A percentile compares a stretch with the other conserved stretches of the same genome.
These are phyloP conservation scores for Phoxinus dragarum DNA, from an alignment of 2,797 vertebrate species.

Conservation along the genomic window DNA sequence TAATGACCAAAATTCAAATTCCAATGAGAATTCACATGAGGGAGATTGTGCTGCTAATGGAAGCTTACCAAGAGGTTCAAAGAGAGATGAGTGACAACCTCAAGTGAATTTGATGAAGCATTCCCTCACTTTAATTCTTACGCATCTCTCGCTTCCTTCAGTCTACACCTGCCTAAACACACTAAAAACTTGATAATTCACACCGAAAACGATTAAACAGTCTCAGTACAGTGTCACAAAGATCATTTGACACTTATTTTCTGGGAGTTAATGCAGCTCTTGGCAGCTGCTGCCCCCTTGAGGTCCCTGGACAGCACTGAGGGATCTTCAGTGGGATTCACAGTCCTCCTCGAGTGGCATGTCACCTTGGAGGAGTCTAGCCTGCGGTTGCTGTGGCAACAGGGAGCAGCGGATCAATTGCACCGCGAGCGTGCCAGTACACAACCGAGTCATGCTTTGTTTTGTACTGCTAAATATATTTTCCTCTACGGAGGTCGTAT, in stretches of 20 bases:
- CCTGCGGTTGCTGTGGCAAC: slow-evolving; percentile 80
- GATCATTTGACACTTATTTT: slow-evolving; percentile 16
- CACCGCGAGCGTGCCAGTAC: slow-evolving; percentile 60
- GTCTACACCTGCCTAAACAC: slow-evolving; percentile 7
- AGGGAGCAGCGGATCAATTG: slow-evolving; percentile 65
- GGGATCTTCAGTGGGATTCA: slow-evolving; percentile 25
- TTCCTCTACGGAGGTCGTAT: slow-evolving; percentile 29
- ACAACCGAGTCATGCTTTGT: slow-evolving; percentile 55
- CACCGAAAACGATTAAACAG: not conserved
- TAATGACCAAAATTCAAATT: slow-evolving; percentile 45
- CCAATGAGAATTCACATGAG: slow-evolving; percentile 27
- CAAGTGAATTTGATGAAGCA: not conserved
- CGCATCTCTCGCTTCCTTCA: not conserved
- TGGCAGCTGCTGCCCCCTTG: slow-evolving; percentile 71
- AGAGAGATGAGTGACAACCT: not conserved
- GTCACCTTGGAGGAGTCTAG: slow-evolving; percentile 71
- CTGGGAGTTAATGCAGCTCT: slow-evolving; percentile 24
- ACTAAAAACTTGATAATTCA: not conserved
- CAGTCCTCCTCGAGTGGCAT: slow-evolving; percentile 61
- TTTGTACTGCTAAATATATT: slow-evolving; percentile 51
- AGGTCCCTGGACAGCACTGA: slow-evolving; percentile 67
- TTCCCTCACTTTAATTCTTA: slow-evolving; percentile 21
- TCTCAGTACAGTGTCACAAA: slow-evolving; percentile 12
- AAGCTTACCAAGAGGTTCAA: slow-evolving; percentile 5
- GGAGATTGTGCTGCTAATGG: slow-evolving; percentile 33